Conservation (phyloP, 64 coral and sea anemone genomes). For the Pocillopora verrucosa region DNA sequence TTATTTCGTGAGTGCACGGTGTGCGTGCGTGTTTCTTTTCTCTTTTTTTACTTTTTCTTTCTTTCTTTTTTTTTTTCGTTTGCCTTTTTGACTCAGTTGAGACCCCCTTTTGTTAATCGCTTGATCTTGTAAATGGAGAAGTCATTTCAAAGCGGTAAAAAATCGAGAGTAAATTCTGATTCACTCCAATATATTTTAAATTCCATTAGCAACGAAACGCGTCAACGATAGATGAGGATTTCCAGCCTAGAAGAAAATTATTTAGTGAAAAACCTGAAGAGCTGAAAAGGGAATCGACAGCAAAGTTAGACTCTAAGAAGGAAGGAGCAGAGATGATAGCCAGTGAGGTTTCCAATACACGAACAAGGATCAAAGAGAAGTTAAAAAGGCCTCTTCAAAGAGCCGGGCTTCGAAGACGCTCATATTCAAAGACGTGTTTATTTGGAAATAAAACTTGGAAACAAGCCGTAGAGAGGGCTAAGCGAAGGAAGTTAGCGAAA, state of each 20-base stretch:
- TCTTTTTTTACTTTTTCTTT: too few relatives aligned
- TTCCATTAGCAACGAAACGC: background rate
- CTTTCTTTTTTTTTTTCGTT: too few relatives aligned
- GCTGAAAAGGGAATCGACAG: background rate
- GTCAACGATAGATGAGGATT: background rate
- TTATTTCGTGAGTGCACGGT: too few relatives aligned
- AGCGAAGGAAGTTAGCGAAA: background rate
- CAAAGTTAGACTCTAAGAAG: background rate
- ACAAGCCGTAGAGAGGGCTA: background rate
- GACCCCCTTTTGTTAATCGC: too few relatives aligned
- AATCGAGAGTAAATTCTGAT: background rate
- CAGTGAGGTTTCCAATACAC: background rate
- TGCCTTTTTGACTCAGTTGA: too few relatives aligned
- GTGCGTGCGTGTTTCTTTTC: too few relatives aligned
- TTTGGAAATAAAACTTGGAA: constrained; percentile 1
- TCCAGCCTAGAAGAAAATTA: background rate
- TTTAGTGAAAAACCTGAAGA: background rate
- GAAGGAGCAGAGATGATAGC: background rate
- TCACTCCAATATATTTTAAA: too few relatives aligned
- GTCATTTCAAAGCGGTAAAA: background rate
- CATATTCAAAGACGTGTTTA: background rate
- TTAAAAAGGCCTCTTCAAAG: background rate
- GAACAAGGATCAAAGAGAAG: background rate
- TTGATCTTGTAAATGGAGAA: background rate
- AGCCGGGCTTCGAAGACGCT: background rate